Percentiles rank a stretch among this genome's conserved stretches.
Evolutionary conservation across 2,797 vertebrate species (phyloP).

Genomic region (Rhinichthys osculus): DNA sequence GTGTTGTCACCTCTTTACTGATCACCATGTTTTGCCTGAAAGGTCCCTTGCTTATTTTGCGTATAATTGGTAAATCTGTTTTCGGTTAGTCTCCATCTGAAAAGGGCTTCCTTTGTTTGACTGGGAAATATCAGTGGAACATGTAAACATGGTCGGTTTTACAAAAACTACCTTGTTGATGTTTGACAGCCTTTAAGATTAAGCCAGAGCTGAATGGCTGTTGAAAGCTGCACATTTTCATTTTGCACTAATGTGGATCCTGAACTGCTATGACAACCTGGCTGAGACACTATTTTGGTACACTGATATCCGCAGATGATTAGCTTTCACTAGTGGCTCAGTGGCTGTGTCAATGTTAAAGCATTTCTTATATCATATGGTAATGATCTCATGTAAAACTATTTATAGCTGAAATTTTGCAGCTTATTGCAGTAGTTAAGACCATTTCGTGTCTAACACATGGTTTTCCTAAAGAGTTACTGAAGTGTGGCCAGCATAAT

Average conservation of each 20-base stretch:
- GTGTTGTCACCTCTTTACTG: constrained; percentile 35
- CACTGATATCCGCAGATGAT: constrained; percentile 16
- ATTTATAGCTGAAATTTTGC: not conserved
- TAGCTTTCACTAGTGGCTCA: not conserved
- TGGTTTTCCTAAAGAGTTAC: constrained; percentile 31
- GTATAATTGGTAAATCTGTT: constrained; percentile 18
- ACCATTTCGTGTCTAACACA: not conserved
- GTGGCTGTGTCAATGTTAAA: not conserved
- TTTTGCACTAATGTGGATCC: constrained; percentile 25
- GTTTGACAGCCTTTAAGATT: constrained; percentile 5
- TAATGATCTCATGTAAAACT: not conserved
- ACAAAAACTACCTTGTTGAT: not conserved
- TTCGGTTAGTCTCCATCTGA: constrained; percentile 1
- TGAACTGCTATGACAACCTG: constrained; percentile 35
- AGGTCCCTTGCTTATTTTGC: constrained; percentile 15
- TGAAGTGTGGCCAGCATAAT: constrained; percentile 18
- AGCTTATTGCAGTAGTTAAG: not conserved
- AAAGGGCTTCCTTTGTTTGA: constrained; percentile 32
- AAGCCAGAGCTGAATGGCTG: not conserved
- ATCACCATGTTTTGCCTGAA: constrained; percentile 14
- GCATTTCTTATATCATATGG: not conserved
- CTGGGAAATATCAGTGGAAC: constrained; percentile 12
- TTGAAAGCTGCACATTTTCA: constrained; percentile 13
- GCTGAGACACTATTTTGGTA: constrained; percentile 11
- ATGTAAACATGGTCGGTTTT: constrained; percentile 15